Conservation (phyloP, 1,140 invertebrate genomes). For the Drosophila takahashii region DNA sequence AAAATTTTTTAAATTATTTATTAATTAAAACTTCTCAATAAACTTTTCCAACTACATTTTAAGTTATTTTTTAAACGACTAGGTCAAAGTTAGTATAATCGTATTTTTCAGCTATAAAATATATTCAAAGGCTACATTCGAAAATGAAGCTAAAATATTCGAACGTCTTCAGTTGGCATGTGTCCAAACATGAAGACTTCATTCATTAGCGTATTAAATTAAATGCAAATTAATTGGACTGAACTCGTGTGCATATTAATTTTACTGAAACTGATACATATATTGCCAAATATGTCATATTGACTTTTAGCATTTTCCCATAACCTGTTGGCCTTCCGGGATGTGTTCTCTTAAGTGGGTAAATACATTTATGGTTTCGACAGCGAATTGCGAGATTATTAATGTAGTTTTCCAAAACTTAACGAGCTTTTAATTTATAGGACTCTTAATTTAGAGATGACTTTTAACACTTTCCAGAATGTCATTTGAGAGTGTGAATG, state of each 20-base stretch:
- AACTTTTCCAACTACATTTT: not conserved
- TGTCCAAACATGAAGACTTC: constrained; percentile 29
- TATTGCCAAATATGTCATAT: constrained; percentile 36
- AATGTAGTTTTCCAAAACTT: constrained; percentile 21
- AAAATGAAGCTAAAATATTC: not conserved
- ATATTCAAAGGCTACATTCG: not conserved
- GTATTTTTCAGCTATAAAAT: not conserved
- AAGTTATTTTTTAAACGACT: not conserved
- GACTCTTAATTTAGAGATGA: not conserved
- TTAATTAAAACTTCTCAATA: too few relatives aligned
- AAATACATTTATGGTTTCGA: constrained; percentile 25
- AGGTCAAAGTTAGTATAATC: not conserved
- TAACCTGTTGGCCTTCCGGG: constrained; percentile 49
- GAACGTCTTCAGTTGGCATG: constrained; percentile 16
- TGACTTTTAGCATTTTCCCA: constrained; percentile 43
- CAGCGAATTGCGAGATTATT: constrained; percentile 26
- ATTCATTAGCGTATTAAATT: constrained; percentile 30
- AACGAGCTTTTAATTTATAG: constrained; percentile 24
- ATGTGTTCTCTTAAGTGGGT: constrained; percentile 21
- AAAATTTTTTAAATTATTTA: too few relatives aligned
- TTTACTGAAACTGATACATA: constrained; percentile 36
- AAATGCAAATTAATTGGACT: constrained; percentile 45
- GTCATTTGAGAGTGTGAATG: not conserved
- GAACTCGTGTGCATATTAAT: constrained; percentile 37
- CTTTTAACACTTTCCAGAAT: not conserved